These are phyloP conservation scores for Calypte anna DNA, from an alignment of 2,113 vertebrate genomes.

Conservation along the genomic window DNA sequence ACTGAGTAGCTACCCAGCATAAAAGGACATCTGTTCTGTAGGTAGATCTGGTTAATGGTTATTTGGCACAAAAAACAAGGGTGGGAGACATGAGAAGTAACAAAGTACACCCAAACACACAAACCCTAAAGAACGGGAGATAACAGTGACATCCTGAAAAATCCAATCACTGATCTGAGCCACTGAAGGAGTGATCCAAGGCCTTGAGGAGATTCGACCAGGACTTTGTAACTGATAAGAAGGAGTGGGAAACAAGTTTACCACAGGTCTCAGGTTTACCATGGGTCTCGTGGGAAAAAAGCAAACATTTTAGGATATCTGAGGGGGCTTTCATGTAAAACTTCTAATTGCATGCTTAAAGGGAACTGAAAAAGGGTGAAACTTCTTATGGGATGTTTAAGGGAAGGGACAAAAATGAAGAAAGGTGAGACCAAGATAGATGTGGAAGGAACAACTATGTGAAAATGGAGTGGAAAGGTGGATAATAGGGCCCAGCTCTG, in stretches of 20 bases:
- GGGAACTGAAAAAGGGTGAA: not conserved
- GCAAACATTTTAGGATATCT: not conserved
- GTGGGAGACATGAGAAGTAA: not conserved
- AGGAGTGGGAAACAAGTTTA: not conserved
- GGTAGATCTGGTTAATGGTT: not conserved
- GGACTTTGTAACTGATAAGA: not conserved
- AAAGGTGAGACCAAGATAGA: not conserved
- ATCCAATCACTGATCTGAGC: accelerated
- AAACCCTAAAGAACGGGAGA: not conserved
- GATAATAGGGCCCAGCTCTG: not conserved
- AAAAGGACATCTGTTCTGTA: not conserved
- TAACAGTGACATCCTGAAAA: not conserved
- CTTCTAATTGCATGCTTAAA: not conserved
- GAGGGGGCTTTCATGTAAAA: not conserved
- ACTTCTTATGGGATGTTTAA: not conserved
- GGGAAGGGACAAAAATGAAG: not conserved
- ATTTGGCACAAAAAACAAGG: not conserved
- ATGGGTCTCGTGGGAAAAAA: not conserved
- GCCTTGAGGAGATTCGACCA: not conserved
- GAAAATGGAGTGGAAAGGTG: not conserved
- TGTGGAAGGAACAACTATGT: not conserved
- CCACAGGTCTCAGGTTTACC: not conserved
- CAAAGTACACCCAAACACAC: not conserved
- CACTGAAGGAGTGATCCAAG: not conserved
- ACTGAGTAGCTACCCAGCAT: not conserved